Conservation (phyloP, 2,888 invertebrate genomes). For the Pimpla rufipes region DNA sequence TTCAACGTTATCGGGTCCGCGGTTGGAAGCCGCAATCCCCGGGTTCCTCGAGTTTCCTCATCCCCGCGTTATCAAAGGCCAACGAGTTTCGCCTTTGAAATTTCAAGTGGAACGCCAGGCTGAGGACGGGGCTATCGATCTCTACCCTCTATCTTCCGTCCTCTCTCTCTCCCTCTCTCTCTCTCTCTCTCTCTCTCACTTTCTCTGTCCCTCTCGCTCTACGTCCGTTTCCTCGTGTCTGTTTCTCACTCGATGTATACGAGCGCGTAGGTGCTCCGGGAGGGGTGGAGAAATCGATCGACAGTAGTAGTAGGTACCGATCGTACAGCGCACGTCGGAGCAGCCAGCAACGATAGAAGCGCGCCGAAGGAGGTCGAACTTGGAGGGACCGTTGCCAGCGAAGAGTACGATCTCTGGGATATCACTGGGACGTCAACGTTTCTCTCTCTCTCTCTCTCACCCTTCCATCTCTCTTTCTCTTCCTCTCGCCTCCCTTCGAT, state of each 20-base stretch:
- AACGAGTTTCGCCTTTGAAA: slow-evolving; percentile 64
- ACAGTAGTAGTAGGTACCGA: slow-evolving; percentile 7
- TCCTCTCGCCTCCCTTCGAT: slow-evolving; percentile 7
- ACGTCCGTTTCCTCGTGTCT: background rate
- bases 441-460: background rate
- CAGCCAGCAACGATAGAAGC: background rate
- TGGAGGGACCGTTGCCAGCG: slow-evolving; percentile 1
- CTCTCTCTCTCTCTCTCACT: background rate
- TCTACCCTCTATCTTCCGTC: slow-evolving; percentile 14
- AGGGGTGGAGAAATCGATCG: slow-evolving; percentile 28
- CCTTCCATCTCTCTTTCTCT: background rate
- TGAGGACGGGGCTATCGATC: slow-evolving; percentile 55
- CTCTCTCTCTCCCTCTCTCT: background rate
- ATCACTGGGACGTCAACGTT: slow-evolving; percentile 4
- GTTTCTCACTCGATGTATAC: slow-evolving; percentile 13
- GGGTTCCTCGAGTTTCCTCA: slow-evolving; percentile 22
- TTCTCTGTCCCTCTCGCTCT: background rate
- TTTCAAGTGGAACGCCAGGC: slow-evolving; percentile 56
- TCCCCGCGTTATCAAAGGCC: slow-evolving; percentile 54
- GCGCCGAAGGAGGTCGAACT: slow-evolving; percentile 6
- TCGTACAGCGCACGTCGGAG: slow-evolving; percentile 16
- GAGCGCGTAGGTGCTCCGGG: background rate
- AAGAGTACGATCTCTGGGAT: slow-evolving; percentile 2
- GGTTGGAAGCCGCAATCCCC: slow-evolving; percentile 40
- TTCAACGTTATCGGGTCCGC: slow-evolving; percentile 46